Conservation (phyloP, 2,888 invertebrate genomes). For the Cetonia aurata region DNA sequence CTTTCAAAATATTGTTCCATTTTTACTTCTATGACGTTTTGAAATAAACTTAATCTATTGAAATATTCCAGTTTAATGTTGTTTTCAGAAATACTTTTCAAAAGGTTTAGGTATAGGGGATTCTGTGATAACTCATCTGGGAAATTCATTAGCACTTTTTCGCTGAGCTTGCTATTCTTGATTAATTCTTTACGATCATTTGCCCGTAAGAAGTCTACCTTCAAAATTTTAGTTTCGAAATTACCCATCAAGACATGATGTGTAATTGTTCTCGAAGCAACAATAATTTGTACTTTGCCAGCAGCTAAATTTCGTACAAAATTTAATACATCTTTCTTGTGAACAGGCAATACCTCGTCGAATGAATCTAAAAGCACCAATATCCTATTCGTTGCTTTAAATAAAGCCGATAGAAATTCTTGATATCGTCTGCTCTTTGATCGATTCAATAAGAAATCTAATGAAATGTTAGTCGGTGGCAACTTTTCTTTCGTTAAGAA, state of each 20-base stretch:
- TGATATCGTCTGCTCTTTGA: not conserved
- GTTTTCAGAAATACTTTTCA: not conserved
- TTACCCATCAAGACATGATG: not conserved
- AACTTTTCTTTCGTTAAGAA: not conserved
- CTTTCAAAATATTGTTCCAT: not conserved
- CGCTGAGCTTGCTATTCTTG: not conserved
- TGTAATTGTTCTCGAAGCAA: not conserved
- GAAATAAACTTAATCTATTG: not conserved
- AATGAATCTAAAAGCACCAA: conserved; percentile 14
- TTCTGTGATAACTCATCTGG: not conserved
- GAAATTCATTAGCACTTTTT: not conserved
- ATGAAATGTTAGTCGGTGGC: not conserved
- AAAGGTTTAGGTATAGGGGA: not conserved
- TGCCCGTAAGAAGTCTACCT: not conserved
- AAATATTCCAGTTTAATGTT: not conserved
- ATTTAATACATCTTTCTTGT: not conserved
- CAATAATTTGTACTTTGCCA: not conserved
- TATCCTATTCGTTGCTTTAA: too few species aligned
- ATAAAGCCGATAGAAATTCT: not conserved
- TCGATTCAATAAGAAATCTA: conserved; percentile 5
- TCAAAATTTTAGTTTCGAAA: not conserved
- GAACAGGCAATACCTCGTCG: not conserved
- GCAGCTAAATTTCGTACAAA: not conserved
- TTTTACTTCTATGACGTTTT: not conserved
- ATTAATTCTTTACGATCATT: not conserved